Evolutionary conservation across 2,113 vertebrate genomes (phyloP), one percentile per base, ranked within the genome.

Genomic region (Gymnogyps californianus): DNA sequence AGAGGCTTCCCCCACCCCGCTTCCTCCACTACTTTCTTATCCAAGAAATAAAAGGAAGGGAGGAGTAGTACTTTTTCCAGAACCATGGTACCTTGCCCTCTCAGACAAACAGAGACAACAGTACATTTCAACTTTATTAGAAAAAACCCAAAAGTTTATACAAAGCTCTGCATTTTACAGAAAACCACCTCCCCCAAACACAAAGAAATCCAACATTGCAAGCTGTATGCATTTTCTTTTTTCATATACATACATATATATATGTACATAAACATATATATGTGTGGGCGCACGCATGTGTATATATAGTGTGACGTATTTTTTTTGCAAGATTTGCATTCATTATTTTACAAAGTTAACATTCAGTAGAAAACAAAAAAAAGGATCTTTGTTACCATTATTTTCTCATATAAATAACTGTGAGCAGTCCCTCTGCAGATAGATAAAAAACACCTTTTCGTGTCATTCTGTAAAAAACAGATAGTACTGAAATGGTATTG

Each of bases 281-380:
- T 97, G 93, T 93, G 95, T 85, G 89, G 69, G 91, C 0, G 52
- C 74, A 66, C 38, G 6, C 10, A 6, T 77, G 66, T 87, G 49
- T 95, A 81, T 94, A 89, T 82, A 96, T 89, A 95, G 84, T 67
- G 93, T 83, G 75, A 88, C 19, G 5, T 44, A 7, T 12, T 84
- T 83, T 94, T 94, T 97, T 97, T 97, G 87, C 96, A 97, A 58
- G 90, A 84, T 96, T 96, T 97, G 91, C 96, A 89, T 96, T 96
- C 54, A 87, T 98, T 98, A 97, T 97, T 95, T 97, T 98, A 98
- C 97, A 98, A 98, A 97, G 93, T 93, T 93, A 96, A 96, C 97
- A 97, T 96, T 96, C 90, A 90, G 97, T 98, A 97, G 81, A 97
- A 98, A 98, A 98, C 38, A 38, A 98, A 61, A 81, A 96, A 95